Conservation (phyloP, 2,797 vertebrate genomes). For the Siniperca scherzeri region DNA sequence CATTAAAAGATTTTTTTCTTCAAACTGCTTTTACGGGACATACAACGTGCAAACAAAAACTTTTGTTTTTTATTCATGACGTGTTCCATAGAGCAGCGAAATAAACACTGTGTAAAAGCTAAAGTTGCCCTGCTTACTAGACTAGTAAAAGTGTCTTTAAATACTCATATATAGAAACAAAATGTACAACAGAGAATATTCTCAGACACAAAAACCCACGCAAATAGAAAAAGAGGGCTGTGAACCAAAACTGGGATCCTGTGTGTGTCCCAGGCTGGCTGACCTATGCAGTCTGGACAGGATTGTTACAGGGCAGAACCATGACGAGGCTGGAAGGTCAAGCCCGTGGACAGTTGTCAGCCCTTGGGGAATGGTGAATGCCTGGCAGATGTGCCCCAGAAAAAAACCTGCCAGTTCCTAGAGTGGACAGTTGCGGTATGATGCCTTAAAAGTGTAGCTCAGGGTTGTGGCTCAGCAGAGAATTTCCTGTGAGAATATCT, state of each 20-base stretch:
- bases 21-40: background rate
- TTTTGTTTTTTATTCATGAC: too few species aligned
- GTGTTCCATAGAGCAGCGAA: too few species aligned
- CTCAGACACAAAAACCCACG: conserved; percentile 2
- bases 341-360: conserved; percentile 31
- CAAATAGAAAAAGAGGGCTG: conserved; percentile 3
- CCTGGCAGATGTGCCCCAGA: conserved; percentile 43
- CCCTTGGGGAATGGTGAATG: conserved; percentile 5
- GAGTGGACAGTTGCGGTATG: conserved; percentile 22
- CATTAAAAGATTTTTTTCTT: background rate
- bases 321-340: conserved; percentile 39
- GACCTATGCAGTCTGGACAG: conserved; percentile 36
- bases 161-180: background rate
- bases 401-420: conserved; percentile 12
- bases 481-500: conserved; percentile 44
- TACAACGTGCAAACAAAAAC: too few species aligned
- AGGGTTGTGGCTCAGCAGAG: conserved; percentile 29
- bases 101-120: too few species aligned
- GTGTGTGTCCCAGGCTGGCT: conserved; percentile 30
- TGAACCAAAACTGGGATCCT: conserved; percentile 13
- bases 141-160: too few species aligned
- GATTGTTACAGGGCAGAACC: conserved; percentile 38
- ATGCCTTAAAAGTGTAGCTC: conserved; percentile 36
- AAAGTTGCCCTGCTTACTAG: too few species aligned
- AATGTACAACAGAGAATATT: background rate